Conservation (phyloP, 2,113 vertebrate genomes). For the Terrapene triunguis region DNA sequence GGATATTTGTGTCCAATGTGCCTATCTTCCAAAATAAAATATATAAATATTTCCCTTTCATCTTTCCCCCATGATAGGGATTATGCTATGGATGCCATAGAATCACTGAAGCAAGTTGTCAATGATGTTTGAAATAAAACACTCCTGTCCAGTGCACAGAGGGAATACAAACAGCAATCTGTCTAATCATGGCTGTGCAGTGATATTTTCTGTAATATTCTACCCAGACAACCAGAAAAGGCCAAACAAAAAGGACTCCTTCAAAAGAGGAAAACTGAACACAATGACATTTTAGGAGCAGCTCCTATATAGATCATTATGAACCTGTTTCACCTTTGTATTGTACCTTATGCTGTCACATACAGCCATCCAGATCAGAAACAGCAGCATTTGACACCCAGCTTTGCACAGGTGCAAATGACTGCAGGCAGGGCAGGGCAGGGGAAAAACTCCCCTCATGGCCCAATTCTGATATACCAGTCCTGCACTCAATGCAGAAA, state of each 20-base stretch:
- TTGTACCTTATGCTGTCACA: rapidly evolving
- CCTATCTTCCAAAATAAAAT: background rate
- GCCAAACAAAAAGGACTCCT: background rate
- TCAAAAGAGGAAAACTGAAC: background rate
- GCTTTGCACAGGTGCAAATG: background rate
- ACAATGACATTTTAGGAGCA: background rate
- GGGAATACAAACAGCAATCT: background rate
- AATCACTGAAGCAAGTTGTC: background rate
- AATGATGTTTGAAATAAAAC: background rate
- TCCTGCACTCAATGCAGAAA: background rate
- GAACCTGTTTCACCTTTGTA: background rate
- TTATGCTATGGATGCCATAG: background rate
- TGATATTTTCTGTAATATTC: slow-evolving; percentile 33
- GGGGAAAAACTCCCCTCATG: background rate
- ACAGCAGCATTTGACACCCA: no score
- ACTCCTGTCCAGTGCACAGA: background rate
- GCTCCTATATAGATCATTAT: rapidly evolving
- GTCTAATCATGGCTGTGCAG: background rate
- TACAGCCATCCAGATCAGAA: rapidly evolving
- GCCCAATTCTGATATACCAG: background rate
- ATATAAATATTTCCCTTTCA: slow-evolving; percentile 14
- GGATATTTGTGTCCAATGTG: background rate
- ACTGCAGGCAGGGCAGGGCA: background rate
- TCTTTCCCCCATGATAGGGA: background rate
- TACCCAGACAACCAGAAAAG: background rate